phyloP scores from a whole-genome alignment of 2,888 invertebrate species.

The Temnothorax ravouxi region DNA sequence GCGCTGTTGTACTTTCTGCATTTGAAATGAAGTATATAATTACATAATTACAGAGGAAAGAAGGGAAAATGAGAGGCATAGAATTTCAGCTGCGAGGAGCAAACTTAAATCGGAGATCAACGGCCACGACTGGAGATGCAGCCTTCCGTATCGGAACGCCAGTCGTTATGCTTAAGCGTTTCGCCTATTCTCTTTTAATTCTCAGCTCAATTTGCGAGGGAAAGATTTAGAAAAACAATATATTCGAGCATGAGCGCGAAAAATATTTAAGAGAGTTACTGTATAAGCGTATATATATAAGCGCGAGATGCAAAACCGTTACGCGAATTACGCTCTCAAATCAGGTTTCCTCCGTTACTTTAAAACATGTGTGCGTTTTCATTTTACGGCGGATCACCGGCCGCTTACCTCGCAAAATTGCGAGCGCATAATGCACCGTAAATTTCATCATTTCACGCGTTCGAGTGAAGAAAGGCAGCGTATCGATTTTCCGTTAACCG shows the following conservation, averaged over 20 bases:
- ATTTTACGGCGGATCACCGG: neutral
- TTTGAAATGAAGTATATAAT: neutral
- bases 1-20: neutral
- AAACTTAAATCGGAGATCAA: neutral
- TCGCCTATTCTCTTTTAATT: neutral
- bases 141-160: neutral
- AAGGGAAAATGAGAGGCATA: neutral
- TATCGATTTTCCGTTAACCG: neutral
- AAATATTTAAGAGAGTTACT: neutral
- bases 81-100: neutral
- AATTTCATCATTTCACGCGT: neutral
- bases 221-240: neutral
- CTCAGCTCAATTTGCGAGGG: neutral
- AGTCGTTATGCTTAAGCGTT: neutral
- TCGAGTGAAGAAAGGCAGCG: neutral
- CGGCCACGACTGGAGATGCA: neutral
- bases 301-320: neutral
- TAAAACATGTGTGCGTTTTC: neutral
- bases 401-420: neutral
- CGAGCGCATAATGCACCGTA: neutral
- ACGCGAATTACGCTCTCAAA: neutral
- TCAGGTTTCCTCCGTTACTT: slow-evolving; percentile 11
- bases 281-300: neutral
- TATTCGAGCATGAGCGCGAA: neutral
- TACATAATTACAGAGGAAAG: neutral